A percentile compares a stretch with the other conserved stretches of the same genome.
Evolutionary conservation across 1,140 invertebrate species (phyloP).

Genomic region (Pantala flavescens): DNA sequence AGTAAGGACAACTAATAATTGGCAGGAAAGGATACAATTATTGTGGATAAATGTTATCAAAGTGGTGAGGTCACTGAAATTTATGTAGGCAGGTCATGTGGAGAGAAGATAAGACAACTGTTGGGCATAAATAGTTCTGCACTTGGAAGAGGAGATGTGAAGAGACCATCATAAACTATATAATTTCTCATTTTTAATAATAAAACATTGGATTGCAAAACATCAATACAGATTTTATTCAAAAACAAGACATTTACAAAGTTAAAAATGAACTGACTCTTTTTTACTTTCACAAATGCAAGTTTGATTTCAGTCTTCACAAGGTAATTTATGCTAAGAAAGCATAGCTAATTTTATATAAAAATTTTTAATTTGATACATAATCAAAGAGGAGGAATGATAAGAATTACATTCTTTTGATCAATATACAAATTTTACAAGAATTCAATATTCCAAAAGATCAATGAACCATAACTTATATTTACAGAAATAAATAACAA

Average conservation of each 20-base stretch:
- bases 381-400: neutral
- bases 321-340: neutral
- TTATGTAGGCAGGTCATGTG: too few species aligned
- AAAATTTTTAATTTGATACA: neutral
- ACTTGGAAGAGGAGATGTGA: too few species aligned
- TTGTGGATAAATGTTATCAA: too few species aligned
- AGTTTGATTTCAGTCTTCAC: neutral
- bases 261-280: neutral
- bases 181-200: too few species aligned
- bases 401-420: neutral
- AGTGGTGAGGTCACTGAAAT: too few species aligned
- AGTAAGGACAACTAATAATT: too few species aligned
- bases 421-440: neutral
- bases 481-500: too few species aligned
- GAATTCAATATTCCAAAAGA: neutral
- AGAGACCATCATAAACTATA: too few species aligned
- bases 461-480: too few species aligned
- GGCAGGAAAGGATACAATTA: too few species aligned
- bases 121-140: too few species aligned
- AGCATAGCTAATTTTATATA: neutral
- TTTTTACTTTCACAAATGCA: neutral
- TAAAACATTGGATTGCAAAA: neutral
- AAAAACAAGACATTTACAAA: constrained; percentile 7
- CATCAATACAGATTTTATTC: constrained; percentile 10
- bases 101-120: too few species aligned